Percentiles rank a stretch among this genome's conserved stretches.
phyloP scores from a whole-genome alignment of 2,113 vertebrate species.

The Oryzias curvinotus region DNA sequence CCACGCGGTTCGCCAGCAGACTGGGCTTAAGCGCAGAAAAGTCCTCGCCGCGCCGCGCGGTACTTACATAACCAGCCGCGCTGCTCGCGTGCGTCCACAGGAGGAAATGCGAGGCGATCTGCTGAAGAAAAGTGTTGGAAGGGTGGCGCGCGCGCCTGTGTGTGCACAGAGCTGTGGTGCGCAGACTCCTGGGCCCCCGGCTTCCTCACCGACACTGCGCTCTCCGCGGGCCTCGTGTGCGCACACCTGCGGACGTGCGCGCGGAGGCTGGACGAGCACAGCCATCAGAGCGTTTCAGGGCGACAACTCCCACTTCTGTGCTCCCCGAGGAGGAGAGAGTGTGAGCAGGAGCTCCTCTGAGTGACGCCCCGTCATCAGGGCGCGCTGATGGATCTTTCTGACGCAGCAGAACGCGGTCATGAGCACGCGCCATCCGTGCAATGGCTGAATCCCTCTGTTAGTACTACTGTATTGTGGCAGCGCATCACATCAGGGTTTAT shows the following conservation, averaged over 20 bases:
- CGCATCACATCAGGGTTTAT: too few species aligned
- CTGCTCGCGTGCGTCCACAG: constrained; percentile 27
- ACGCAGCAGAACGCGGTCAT: too few species aligned
- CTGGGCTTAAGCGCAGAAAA: neutral
- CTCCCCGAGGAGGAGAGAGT: neutral
- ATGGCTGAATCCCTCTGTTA: too few species aligned
- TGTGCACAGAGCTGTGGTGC: neutral
- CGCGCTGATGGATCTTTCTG: too few species aligned
- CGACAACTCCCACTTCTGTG: constrained; percentile 32
- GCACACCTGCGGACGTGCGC: neutral
- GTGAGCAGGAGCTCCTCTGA: too few species aligned
- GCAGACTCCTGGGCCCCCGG: too few species aligned
- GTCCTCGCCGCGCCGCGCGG: constrained; percentile 1
- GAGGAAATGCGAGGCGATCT: neutral
- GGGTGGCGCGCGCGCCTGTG: neutral
- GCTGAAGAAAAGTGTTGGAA: neutral
- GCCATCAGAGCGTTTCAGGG: constrained; percentile 5
- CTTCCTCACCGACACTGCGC: neutral
- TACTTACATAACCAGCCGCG: constrained; percentile 62
- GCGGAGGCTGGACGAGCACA: too few species aligned
- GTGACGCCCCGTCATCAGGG: too few species aligned
- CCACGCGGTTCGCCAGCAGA: neutral
- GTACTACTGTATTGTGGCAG: too few species aligned
- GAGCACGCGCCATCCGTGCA: too few species aligned
- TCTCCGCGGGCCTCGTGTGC: neutral